phyloP scores from a whole-genome alignment of 1,140 invertebrate species.

The Coboldia fuscipes region DNA sequence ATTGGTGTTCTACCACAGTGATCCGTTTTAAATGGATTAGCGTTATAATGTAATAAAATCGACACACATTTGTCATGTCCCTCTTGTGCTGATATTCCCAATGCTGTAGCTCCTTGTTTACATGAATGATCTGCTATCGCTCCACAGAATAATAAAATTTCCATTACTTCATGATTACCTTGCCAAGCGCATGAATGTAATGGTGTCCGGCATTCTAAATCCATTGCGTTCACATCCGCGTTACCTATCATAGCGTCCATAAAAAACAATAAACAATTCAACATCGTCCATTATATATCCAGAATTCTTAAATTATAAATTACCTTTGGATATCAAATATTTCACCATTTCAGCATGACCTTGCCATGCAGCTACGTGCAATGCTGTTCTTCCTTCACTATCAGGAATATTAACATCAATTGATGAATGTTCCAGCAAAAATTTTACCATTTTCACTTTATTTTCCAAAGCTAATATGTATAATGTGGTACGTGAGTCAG shows the following conservation, averaged over 20 bases:
- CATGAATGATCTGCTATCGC: constrained; percentile 76
- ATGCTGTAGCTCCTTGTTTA: constrained; percentile 80
- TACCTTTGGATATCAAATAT: constrained; percentile 46
- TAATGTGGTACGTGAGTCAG: constrained; percentile 75
- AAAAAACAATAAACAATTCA: constrained; percentile 3
- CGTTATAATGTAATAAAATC: constrained; percentile 66
- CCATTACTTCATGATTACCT: constrained; percentile 67
- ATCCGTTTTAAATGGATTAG: constrained; percentile 81
- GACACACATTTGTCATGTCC: constrained; percentile 82
- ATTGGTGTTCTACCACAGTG: constrained; percentile 53
- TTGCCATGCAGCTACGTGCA: constrained; percentile 89
- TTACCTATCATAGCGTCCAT: constrained; percentile 23
- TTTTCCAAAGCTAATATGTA: constrained; percentile 86
- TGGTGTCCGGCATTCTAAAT: constrained; percentile 73
- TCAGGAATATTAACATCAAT: constrained; percentile 73
- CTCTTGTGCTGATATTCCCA: constrained; percentile 68
- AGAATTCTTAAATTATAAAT: not conserved
- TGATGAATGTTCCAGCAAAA: constrained; percentile 52
- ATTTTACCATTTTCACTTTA: constrained; percentile 61
- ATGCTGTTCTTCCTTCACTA: constrained; percentile 72
- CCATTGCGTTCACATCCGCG: constrained; percentile 70
- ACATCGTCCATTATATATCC: not conserved
- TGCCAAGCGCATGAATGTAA: constrained; percentile 91
- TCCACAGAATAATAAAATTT: constrained; percentile 53
- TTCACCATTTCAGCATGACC: constrained; percentile 59